Evolutionary conservation across 1,140 invertebrate species (phyloP), one percentile per base, ranked within the genome.

Genomic region (Bilobella aurantiaca): DNA sequence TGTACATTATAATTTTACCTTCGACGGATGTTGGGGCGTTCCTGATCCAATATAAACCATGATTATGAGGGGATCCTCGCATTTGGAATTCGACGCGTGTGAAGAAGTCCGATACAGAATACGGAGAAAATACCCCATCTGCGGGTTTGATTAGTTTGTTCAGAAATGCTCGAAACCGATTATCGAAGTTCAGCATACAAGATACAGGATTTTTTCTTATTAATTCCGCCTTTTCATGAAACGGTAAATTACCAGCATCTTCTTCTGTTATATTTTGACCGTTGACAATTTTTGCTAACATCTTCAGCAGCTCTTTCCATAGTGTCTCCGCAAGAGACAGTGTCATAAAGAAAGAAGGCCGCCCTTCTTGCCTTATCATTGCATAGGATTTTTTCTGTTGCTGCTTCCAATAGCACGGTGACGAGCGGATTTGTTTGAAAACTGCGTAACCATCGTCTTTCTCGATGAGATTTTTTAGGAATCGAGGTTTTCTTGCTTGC

Each of bases 161-260:
- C 1, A 67, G 29, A 25, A 63, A 21, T 29, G 18, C 61, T 46
- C 57, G 28, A 28, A 31, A 58, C 57, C 32, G 31, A 29, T 68
- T 58, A 27, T 62, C 63, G 49, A 68, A 68, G 31, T 68, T 37
- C 12, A 21, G 21, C 42, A 61, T 61, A 67, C 78, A 79, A 8
- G 76, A 78, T 27, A 79, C 76, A 5, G 78, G 74, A 73, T 80
- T 78, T 68, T 76, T 74, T 72, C 78, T 77, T 0, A 79, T 62
- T 29, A 79, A 64, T 57, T 62, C 67, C 58, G 49, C 61, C 69
- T 76, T 77, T 49, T 74, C 56, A 3, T 73, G 63, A 66, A 57
- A 75, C 60, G 70, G 8, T 27, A 78, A 59, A 49, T 64, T 16
- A 57, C 56, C 57, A 23, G 58, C 47, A 27, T 63, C 47, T 63